Evolutionary conservation across 2,797 vertebrate genomes (phyloP).

Genomic region (Protonibea diacanthus): DNA sequence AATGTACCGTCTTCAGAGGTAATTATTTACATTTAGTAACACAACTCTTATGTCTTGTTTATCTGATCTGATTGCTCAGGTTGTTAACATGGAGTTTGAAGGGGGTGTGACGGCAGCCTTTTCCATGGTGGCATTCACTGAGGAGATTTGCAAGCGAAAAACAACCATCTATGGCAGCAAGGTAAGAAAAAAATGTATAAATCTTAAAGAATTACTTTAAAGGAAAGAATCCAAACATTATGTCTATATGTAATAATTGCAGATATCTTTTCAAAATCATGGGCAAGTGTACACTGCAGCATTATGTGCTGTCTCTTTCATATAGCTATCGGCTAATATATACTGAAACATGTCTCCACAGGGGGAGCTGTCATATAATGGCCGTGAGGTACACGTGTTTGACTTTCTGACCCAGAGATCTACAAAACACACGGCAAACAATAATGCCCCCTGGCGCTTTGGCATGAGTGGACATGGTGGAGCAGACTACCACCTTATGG

Average conservation of each 20-base stretch:
- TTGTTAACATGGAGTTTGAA: slow-evolving; percentile 92
- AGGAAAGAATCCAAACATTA: background rate
- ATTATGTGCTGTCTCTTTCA: background rate
- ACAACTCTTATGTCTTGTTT: background rate
- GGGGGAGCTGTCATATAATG: slow-evolving; percentile 86
- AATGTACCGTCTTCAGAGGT: background rate
- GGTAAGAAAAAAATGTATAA: slow-evolving; percentile 66
- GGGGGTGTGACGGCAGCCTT: slow-evolving; percentile 89
- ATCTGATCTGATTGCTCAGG: slow-evolving; percentile 67
- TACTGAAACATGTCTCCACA: slow-evolving; percentile 58
- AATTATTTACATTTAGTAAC: background rate
- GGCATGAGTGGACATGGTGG: slow-evolving; percentile 77
- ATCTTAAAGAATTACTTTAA: background rate
- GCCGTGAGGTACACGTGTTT: slow-evolving; percentile 80
- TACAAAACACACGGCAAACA: slow-evolving; percentile 63
- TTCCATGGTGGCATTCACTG: slow-evolving; percentile 90
- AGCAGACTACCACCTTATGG: slow-evolving; percentile 87
- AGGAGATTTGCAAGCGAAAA: slow-evolving; percentile 82
- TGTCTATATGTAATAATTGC: background rate
- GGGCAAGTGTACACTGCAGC: too few species aligned
- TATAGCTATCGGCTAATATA: background rate
- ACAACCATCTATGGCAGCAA: slow-evolving; percentile 88
- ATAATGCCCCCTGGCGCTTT: slow-evolving; percentile 19
- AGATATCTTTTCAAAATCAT: background rate
- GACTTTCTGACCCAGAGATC: slow-evolving; percentile 84